Percentiles rank a stretch among this genome's conserved stretches.
These are phyloP conservation scores for Arrhopalites spinosus DNA, from an alignment of 2,888 invertebrate genomes.

Conservation along the genomic window DNA sequence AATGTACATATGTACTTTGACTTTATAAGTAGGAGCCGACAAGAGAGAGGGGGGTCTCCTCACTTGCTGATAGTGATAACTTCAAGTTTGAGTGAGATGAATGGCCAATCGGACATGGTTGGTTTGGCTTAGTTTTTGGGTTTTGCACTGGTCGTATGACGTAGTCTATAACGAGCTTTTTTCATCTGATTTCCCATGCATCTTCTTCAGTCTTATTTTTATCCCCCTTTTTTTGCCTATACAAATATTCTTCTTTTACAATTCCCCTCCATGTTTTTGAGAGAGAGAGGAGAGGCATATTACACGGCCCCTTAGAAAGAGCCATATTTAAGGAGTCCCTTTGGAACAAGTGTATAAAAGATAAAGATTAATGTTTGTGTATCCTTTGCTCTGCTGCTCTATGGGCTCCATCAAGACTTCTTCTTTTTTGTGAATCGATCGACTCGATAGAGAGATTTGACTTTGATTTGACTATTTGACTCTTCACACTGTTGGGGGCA, in stretches of 20 bases:
- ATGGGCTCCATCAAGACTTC: constrained; percentile 24
- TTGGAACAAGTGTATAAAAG: background rate
- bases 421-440: constrained; percentile 2
- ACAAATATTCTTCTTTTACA: background rate
- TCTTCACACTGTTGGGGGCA: constrained; percentile 6
- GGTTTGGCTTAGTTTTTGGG: no score
- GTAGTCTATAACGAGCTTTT: constrained; percentile 26
- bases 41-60: background rate
- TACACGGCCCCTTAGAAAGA: no score
- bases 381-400: constrained; percentile 13
- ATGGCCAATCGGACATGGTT: constrained; percentile 40
- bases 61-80: constrained; percentile 36
- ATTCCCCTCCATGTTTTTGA: background rate
- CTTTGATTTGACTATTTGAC: constrained; percentile 32
- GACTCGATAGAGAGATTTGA: constrained; percentile 26
- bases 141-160: background rate
- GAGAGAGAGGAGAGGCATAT: background rate
- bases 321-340: background rate
- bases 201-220: background rate
- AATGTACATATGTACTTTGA: background rate
- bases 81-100: constrained; percentile 43
- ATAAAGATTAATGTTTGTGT: constrained; percentile 30
- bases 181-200: constrained; percentile 25
- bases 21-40: background rate
- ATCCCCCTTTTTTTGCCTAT: background rate